Base-by-base conservation (phyloP, 2,113 vertebrate species). In the Amazona vittata region DNA sequence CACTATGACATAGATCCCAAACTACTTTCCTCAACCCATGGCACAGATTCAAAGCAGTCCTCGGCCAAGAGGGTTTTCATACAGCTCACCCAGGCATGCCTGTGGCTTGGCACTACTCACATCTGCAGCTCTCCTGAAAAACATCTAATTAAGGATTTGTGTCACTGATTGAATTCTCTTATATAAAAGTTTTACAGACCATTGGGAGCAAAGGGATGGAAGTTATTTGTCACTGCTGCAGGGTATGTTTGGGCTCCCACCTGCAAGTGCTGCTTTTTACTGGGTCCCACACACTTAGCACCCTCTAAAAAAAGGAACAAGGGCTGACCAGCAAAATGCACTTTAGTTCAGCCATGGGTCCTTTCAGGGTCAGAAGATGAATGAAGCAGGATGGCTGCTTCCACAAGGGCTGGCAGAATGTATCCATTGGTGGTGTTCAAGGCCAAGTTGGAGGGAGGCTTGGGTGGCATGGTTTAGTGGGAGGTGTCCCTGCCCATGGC, bases 91-190 rank as follows among this genome's bases (percentile, higher is more conserved):
- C 91, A 96, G 90, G 93, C 94, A 90, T 91, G 80, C 35, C 93
- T 95, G 91, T 46, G 95, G 64, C 86, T 96, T 96, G 93, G 94
- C 94, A 92, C 77, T 6, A 16, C 63, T 87, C 83, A 68, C 65
- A 87, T 95, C 86, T 94, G 87, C 94, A 95, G 83, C 90, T 97
- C 83, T 57, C 85, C 71, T 6, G 49, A 91, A 91, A 96, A 93
- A 96, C 94, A 96, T 96, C 97, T 96, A 94, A 96, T 96, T 95
- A 94, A 94, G 87, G 80, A 91, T 94, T 92, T 93, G 78, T 96
- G 93, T 94, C 95, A 93, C 90, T 94, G 93, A 96, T 91, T 96
- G 94, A 97, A 95, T 81, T 93, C 86, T 79, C 86, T 76, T 91
- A 83, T 53, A 80, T 90, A 88, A 96, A 95, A 94, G 71, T 86